These are phyloP conservation scores for Phyllopteryx taeniolatus DNA, from an alignment of 2,113 vertebrate species.

Conservation along the genomic window DNA sequence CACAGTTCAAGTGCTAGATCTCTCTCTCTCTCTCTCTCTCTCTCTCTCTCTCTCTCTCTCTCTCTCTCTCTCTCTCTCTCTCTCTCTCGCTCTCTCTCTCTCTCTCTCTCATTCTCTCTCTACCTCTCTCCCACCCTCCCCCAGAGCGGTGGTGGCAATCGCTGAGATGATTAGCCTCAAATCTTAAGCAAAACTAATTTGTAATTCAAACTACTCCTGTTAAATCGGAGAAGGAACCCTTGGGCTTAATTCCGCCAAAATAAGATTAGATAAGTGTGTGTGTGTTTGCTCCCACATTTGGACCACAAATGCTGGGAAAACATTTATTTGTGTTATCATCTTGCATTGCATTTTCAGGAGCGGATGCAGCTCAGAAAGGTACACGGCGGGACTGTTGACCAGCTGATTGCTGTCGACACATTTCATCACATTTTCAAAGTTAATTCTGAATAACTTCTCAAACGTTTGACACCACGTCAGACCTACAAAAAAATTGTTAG, in stretches of 20 bases:
- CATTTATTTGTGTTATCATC: not conserved
- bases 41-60: not conserved
- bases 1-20: conserved; percentile 75
- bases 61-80: conserved; percentile 27
- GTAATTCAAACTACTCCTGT: conserved; percentile 72
- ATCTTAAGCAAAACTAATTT: conserved; percentile 74
- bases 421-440: no score
- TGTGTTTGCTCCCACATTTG: conserved; percentile 65
- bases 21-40: conserved; percentile 30
- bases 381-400: not conserved
- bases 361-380: not conserved
- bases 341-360: not conserved
- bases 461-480: no score
- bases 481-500: no score
- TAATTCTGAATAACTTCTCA: no score
- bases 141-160: conserved; percentile 47
- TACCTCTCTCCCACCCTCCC: conserved; percentile 21
- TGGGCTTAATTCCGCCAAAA: conserved; percentile 62
- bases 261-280: conserved; percentile 38
- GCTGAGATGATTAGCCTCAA: conserved; percentile 69
- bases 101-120: not conserved
- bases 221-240: conserved; percentile 36
- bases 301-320: conserved; percentile 51
- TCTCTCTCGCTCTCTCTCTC: conserved; percentile 10
- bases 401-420: no score